phyloP scores from a whole-genome alignment of 2,797 vertebrate species.

The Sebastes flavidus region DNA sequence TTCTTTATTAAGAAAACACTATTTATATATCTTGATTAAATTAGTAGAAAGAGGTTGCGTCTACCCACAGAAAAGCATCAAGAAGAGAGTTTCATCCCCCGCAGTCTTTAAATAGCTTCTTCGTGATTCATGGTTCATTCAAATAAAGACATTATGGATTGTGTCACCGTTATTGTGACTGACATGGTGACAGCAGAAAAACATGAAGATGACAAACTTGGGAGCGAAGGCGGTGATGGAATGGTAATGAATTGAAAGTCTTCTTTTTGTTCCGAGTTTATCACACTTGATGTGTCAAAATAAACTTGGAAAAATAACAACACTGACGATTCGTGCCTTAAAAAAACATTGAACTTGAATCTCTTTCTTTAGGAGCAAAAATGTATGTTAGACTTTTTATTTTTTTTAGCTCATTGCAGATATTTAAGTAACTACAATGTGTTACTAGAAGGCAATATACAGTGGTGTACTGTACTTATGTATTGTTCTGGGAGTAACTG shows the following conservation, averaged over 20 bases:
- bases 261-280: conserved; percentile 22
- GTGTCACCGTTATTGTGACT: conserved; percentile 49
- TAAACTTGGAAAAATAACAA: conserved; percentile 10
- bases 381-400: too few species aligned
- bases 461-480: not conserved
- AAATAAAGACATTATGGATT: conserved; percentile 23
- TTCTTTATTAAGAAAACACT: not conserved
- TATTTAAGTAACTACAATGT: not conserved
- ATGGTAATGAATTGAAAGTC: conserved; percentile 25
- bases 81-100: conserved; percentile 45
- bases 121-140: conserved; percentile 57
- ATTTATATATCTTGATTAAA: conserved; percentile 9
- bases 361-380: not conserved
- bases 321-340: not conserved
- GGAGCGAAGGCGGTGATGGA: conserved; percentile 45
- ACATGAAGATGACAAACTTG: conserved; percentile 55
- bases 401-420: not conserved
- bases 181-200: conserved; percentile 61
- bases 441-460: too few species aligned
- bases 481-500: not conserved
- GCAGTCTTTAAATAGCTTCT: conserved; percentile 56
- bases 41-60: conserved; percentile 18
- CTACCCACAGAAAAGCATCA: conserved; percentile 19
- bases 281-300: conserved; percentile 32
- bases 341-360: not conserved